These are phyloP conservation scores for Periophthalmus magnuspinnatus DNA, from an alignment of 2,797 vertebrate genomes.

Conservation along the genomic window DNA sequence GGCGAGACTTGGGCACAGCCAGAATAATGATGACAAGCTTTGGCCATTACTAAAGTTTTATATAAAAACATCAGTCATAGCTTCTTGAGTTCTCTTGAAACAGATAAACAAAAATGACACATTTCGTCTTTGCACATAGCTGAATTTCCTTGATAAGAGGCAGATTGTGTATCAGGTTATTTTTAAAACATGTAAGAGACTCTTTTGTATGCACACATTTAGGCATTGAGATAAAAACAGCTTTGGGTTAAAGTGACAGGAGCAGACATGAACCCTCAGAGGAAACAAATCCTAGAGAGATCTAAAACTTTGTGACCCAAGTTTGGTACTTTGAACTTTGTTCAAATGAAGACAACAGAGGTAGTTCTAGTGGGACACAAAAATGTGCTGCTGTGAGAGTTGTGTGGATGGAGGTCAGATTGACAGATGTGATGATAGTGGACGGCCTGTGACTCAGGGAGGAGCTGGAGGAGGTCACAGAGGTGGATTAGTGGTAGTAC, in stretches of 20 bases:
- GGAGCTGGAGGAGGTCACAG: constrained; percentile 13
- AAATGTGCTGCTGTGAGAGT: not conserved
- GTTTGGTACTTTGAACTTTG: not conserved
- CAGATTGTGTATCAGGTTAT: not conserved
- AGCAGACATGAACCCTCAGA: constrained; percentile 8
- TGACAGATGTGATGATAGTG: constrained; percentile 16
- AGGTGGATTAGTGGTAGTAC: constrained; percentile 4
- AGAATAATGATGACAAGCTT: not conserved
- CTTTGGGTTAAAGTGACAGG: constrained; percentile 38
- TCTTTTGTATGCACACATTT: not conserved
- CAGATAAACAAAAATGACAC: too few relatives aligned
- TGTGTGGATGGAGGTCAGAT: constrained; percentile 19
- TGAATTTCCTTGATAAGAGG: not conserved
- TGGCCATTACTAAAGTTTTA: not conserved
- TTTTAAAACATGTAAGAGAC: not conserved
- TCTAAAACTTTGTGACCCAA: not conserved
- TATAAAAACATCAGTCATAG: not conserved
- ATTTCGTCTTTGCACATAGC: too few relatives aligned
- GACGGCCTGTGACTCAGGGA: constrained; percentile 17
- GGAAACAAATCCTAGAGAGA: not conserved
- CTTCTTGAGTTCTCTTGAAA: not conserved
- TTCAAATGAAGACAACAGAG: not conserved
- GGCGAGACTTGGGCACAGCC: too few relatives aligned
- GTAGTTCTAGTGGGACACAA: not conserved
- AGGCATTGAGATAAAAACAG: constrained; percentile 10